phyloP scores from a whole-genome alignment of 2,888 invertebrate genomes.

The Calameuta pallipes region DNA sequence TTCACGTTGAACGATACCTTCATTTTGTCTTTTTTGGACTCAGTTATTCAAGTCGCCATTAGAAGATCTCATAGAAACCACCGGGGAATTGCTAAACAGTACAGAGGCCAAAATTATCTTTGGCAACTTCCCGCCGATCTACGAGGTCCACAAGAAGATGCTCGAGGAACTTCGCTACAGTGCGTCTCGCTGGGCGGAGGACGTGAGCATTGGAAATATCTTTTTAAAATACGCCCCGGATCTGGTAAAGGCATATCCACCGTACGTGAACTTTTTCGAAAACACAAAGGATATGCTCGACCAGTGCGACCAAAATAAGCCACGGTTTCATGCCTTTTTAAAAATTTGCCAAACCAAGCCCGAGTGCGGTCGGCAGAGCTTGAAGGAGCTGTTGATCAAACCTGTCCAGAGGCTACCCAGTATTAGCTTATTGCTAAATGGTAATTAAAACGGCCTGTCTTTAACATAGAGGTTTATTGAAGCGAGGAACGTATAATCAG shows the following conservation, averaged over 20 bases:
- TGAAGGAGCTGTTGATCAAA: conserved; percentile 95
- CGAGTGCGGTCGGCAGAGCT: conserved; percentile 95
- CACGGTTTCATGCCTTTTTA: conserved; percentile 97
- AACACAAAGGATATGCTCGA: conserved; percentile 94
- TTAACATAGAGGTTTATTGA: background rate
- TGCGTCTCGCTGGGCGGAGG: conserved; percentile 87
- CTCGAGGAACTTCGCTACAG: conserved; percentile 70
- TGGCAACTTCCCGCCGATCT: conserved; percentile 94
- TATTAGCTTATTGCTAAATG: conserved; percentile 92
- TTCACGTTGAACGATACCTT: background rate
- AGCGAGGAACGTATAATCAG: background rate
- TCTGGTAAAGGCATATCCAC: conserved; percentile 94
- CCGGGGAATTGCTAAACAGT: conserved; percentile 82
- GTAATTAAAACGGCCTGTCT: conserved; percentile 68
- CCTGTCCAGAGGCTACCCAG: conserved; percentile 98
- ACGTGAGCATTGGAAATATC: conserved; percentile 87
- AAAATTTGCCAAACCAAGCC: conserved; percentile 95
- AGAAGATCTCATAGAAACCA: conserved; percentile 80
- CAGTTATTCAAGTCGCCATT: conserved; percentile 94
- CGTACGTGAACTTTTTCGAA: conserved; percentile 98
- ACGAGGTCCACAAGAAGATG: conserved; percentile 89
- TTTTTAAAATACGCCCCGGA: conserved; percentile 89
- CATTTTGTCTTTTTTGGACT: conserved; percentile 40
- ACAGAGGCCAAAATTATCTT: conserved; percentile 96
- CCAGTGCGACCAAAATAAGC: conserved; percentile 91